Base-by-base conservation (phyloP, 2,888 invertebrate species). In the Papilio protenor region DNA sequence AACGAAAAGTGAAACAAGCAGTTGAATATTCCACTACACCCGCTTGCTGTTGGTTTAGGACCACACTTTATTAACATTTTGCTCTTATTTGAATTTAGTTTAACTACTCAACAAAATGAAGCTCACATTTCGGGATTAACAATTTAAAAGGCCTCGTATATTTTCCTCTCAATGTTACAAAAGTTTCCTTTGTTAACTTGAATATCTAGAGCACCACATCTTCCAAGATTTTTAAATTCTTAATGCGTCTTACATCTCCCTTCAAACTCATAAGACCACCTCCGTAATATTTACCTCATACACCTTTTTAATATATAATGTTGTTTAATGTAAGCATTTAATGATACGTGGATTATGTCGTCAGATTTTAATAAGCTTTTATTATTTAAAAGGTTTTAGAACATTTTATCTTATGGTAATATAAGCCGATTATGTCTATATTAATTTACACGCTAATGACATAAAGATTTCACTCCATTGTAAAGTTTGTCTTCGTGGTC, bases 81-180 rank as follows among this genome's bases (percentile, higher is more conserved):
- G 82, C 82, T 85, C 82, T 81, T 84, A 85, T 86, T 85, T 86
- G 85, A 87, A 87, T 86, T 85, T 82, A 84, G 84, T 84, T 83
- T 82, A 81, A 82, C 84, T 82, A 82, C 77, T 79, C 76, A 82
- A 81, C 82, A 83, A 85, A 86, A 85, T 83, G 83, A 83, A 85
- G 85, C 83, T 79, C 77, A 76, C 72, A 84, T 83, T 83, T 82
- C 79, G 80, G 83, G 83, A 82, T 79, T 80, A 82, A 84, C 83
- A 84, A 84, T 86, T 84, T 86, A 83, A 84, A 84, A 82, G 77
- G 80, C 80, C 79, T 80, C 82, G 81, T 78, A 79, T 81, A 79
- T 80, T 83, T 83, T 79, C 80, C 78, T 80, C 78, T 81, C 45
- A 80, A 82, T 82, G 81, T 84, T 83, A 82, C 81, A 82, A 81